Evolutionary conservation across 2,888 invertebrate species (phyloP).

Genomic region (Pristionchus japonicus): DNA sequence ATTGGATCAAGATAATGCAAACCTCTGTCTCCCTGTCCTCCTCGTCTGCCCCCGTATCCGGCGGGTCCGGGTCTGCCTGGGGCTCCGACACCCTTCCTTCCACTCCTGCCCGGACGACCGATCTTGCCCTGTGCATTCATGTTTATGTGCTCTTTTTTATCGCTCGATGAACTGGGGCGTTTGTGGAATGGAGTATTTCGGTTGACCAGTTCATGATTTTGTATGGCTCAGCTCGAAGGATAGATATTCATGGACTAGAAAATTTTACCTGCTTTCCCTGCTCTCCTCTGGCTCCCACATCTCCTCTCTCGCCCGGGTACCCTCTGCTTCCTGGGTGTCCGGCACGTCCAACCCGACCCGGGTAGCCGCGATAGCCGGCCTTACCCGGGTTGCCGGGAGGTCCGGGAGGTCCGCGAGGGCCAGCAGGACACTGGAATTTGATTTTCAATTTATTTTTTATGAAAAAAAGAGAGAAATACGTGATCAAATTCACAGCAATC

Average conservation of each 20-base stretch:
- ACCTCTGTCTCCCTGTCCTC: conserved; percentile 16
- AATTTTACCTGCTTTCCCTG: background rate
- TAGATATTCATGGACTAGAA: no score
- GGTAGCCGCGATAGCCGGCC: conserved; percentile 9
- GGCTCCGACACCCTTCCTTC: background rate
- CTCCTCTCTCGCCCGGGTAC: background rate
- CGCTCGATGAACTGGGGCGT: background rate
- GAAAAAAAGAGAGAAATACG: background rate
- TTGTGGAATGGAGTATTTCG: no score
- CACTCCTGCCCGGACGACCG: background rate
- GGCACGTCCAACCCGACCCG: background rate
- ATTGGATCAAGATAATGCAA: no score
- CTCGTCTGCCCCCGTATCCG: background rate
- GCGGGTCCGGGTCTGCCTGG: background rate
- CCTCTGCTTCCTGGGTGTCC: background rate
- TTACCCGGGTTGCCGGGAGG: conserved; percentile 13
- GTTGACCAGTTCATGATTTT: no score
- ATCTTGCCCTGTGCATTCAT: background rate
- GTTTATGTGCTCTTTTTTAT: background rate
- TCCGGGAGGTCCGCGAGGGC: conserved; percentile 40
- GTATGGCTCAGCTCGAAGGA: no score
- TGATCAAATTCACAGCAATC: no score
- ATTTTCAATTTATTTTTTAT: background rate
- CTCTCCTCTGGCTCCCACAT: background rate
- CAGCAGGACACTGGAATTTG: conserved; percentile 20